Evolutionary conservation across 2,888 invertebrate species (phyloP).

Genomic region (Ichneumon xanthorius): DNA sequence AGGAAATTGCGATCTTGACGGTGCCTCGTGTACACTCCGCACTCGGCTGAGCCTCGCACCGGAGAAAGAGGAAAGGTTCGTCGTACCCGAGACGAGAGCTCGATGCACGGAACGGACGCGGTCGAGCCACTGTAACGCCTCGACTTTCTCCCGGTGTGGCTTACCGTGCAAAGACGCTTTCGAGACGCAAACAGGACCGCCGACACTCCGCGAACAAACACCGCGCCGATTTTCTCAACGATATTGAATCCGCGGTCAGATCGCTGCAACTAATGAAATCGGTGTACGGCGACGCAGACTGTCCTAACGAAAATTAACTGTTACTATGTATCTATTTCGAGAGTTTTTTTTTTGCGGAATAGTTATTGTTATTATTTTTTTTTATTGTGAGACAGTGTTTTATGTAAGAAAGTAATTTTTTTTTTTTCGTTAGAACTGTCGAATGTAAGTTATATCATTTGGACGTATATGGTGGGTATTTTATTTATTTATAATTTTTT

Average conservation of each 20-base stretch:
- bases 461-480: no score
- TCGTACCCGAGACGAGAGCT: conserved; percentile 7
- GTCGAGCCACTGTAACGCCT: neutral
- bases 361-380: no score
- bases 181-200: neutral
- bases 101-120: neutral
- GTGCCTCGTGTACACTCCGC: conserved; percentile 28
- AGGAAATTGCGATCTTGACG: conserved; percentile 63
- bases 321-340: no score
- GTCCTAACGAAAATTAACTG: no score
- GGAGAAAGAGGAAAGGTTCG: conserved; percentile 18
- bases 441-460: no score
- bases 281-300: accelerated
- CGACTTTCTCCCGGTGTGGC: conserved; percentile 20
- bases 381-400: no score
- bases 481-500: no score
- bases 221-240: neutral
- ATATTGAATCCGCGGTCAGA: neutral
- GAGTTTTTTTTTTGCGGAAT: no score
- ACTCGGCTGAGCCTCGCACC: conserved; percentile 16
- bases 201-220: neutral
- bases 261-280: neutral
- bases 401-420: no score
- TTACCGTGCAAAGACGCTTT: neutral
- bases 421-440: no score